Conservation (phyloP, 2,113 vertebrate species). For the Cyanoramphus novaezelandiae region DNA sequence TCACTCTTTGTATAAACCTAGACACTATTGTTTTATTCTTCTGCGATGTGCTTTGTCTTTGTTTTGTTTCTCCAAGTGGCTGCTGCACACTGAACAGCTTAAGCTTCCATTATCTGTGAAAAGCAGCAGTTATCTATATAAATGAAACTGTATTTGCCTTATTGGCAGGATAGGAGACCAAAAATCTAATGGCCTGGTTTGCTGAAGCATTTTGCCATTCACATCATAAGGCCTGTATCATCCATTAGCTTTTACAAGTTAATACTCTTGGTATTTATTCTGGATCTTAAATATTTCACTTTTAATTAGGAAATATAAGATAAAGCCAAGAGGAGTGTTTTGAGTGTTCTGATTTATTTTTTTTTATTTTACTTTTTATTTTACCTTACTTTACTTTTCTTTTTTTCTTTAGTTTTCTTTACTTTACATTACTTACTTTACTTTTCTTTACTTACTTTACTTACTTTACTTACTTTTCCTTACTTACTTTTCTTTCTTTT, state of each 20-base stretch:
- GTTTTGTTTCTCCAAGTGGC: background rate
- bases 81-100: background rate
- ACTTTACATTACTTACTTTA: too few relatives aligned
- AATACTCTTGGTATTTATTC: background rate
- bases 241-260: background rate
- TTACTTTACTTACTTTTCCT: too few relatives aligned
- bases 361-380: background rate
- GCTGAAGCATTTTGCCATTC: background rate
- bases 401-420: too few relatives aligned
- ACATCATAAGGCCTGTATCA: background rate
- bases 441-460: too few relatives aligned
- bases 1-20: background rate
- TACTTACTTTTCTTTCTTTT: too few relatives aligned
- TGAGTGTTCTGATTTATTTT: background rate
- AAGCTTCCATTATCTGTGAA: slow-evolving; percentile 12
- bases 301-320: background rate
- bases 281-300: background rate
- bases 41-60: background rate
- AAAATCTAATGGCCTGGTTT: slow-evolving; percentile 11
- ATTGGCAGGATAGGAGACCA: background rate
- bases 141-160: slow-evolving; percentile 25
- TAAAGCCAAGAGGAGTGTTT: background rate
- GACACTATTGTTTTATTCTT: background rate
- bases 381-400: too few relatives aligned
- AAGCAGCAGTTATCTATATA: background rate